A percentile compares a stretch with the other conserved stretches of the same genome.
phyloP scores from a whole-genome alignment of 1,140 invertebrate species.

The Drosophila ironensis region DNA sequence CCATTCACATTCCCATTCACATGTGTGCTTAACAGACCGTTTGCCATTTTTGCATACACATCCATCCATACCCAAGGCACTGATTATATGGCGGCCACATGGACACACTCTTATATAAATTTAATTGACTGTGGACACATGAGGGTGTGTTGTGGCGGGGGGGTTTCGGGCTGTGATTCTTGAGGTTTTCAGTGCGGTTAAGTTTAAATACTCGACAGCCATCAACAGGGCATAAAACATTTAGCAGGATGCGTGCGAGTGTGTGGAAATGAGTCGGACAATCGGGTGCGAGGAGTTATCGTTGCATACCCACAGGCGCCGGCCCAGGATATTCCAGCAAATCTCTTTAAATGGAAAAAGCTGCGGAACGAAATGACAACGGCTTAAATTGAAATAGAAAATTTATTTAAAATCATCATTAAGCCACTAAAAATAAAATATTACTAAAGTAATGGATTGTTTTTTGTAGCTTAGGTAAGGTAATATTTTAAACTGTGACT shows the following conservation, averaged over 20 bases:
- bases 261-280: conserved; percentile 24
- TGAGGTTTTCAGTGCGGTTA: conserved; percentile 73
- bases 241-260: conserved; percentile 51
- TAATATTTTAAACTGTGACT: too few species aligned
- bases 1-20: conserved; percentile 39
- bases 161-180: conserved; percentile 66
- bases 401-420: background rate
- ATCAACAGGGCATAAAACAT: conserved; percentile 80
- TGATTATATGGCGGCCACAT: conserved; percentile 62
- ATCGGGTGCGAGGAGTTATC: conserved; percentile 42
- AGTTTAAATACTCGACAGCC: conserved; percentile 77
- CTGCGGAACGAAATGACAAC: too few species aligned
- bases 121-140: conserved; percentile 78
- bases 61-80: conserved; percentile 35
- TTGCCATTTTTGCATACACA: conserved; percentile 74
- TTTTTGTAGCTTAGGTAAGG: too few species aligned
- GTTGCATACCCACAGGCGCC: conserved; percentile 56
- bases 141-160: conserved; percentile 22
- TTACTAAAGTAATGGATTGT: background rate
- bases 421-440: background rate
- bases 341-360: background rate
- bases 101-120: conserved; percentile 51
- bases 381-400: too few species aligned
- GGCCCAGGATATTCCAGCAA: background rate
- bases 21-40: conserved; percentile 79